Evolutionary conservation across 2,113 vertebrate species (phyloP), one percentile per base, ranked within the genome.

Genomic region (Indicator maculatus): DNA sequence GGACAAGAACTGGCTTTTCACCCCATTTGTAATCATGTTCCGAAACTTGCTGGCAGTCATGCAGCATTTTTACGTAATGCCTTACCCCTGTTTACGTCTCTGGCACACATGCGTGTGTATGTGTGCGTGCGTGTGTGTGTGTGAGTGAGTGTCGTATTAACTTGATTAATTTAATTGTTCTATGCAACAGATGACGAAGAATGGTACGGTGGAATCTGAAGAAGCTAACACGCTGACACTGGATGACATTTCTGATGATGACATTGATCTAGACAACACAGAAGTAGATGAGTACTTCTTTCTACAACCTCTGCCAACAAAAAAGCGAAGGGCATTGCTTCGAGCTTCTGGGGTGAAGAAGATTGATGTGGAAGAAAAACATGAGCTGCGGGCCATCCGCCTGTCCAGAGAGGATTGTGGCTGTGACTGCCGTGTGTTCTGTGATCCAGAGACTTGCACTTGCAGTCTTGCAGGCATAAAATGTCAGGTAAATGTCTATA

Each of bases 281-380:
- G 99, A 99, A 95, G 99, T 99, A 36, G 99, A 99, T 3, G 99
- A 99, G 95, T 99, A 99, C 96, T 99, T 99, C 98, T 99, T 99
- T 94, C 98, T 99, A 55, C 99, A 99, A 97, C 99, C 99, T 13
- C 97, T 99, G 76, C 99, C 99, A 9, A 99, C 99, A 28, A 99
- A 99, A 94, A 99, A 99, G 88, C 98, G 99, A 5, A 97, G 99
- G 56, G 99, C 99, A 0, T 97, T 99, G 97, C 98, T 99, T 70
- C 98, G 99, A 78, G 98, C 99, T 26, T 99, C 99, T 0, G 99
- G 99, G 11, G 99, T 99, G 47, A 99, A 99, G 96, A 99, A 99
- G 98, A 99, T 99, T 28, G 99, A 99, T 2, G 99, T 99, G 93
- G 99, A 99, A 56, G 99, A 99, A 93, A 99, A 99, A 82, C 99